A percentile compares a stretch with the other conserved stretches of the same genome.
Conservation (phyloP, 2,113 vertebrate genomes). For the Desmodus rotundus region DNA sequence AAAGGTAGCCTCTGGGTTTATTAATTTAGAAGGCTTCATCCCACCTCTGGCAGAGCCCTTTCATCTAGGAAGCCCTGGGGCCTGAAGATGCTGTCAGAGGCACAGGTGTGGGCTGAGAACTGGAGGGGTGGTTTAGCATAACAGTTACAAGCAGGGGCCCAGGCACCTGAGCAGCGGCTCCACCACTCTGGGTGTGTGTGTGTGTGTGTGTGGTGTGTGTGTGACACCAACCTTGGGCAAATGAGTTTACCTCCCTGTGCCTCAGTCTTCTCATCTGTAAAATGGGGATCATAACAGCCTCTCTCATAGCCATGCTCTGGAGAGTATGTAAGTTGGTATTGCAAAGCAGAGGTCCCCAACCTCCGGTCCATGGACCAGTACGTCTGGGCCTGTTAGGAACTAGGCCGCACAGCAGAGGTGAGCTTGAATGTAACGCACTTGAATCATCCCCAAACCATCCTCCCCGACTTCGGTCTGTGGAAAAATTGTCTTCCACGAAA, state of each 20-base stretch:
- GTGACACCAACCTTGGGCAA: not conserved
- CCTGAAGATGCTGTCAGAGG: not conserved
- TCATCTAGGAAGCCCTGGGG: not conserved
- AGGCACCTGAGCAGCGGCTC: not conserved
- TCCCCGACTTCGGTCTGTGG: too few relatives aligned
- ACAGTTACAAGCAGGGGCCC: not conserved
- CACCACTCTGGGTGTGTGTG: accelerated
- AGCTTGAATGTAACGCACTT: too few relatives aligned
- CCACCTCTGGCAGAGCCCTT: not conserved
- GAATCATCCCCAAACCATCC: too few relatives aligned
- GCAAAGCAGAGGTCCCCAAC: not conserved
- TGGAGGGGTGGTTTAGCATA: not conserved
- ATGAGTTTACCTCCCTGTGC: not conserved
- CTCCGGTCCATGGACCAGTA: too few relatives aligned
- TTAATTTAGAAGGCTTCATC: not conserved
- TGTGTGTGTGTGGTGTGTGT: not conserved
- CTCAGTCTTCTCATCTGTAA: not conserved
- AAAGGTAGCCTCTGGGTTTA: not conserved
- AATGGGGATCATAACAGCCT: not conserved
- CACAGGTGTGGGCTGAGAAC: not conserved
- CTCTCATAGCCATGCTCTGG: not conserved
- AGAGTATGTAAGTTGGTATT: not conserved
- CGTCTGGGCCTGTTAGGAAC: too few relatives aligned
- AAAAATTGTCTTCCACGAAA: too few relatives aligned
- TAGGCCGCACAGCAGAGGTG: too few relatives aligned